Evolutionary conservation across 2,113 vertebrate genomes (phyloP).

Genomic region (Nannobrachium achirus): DNA sequence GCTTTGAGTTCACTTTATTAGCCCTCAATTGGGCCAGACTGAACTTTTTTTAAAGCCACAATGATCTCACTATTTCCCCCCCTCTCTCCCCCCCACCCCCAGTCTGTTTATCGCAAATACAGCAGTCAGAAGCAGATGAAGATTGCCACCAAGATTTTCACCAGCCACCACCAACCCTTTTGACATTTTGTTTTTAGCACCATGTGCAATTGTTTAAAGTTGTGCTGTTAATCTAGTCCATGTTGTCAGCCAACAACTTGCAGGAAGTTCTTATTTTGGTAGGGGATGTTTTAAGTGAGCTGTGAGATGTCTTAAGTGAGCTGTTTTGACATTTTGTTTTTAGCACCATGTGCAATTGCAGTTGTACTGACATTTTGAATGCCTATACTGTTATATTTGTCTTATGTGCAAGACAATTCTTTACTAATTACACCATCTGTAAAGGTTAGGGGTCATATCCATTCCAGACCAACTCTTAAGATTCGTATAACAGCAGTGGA

Average conservation of each 20-base stretch:
- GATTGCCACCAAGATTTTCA: too few relatives aligned
- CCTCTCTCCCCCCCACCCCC: background rate
- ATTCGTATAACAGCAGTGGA: too few relatives aligned
- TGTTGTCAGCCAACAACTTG: too few relatives aligned
- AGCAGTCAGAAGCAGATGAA: conserved; percentile 73
- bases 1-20: too few relatives aligned
- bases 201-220: conserved; percentile 64
- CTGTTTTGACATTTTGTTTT: background rate
- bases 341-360: conserved; percentile 68
- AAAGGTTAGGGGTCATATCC: background rate
- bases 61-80: background rate
- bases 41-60: background rate
- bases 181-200: conserved; percentile 36
- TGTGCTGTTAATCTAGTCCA: too few relatives aligned
- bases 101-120: conserved; percentile 88
- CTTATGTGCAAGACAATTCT: conserved; percentile 50
- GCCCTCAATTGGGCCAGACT: too few relatives aligned
- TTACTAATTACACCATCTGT: background rate
- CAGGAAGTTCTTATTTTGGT: too few relatives aligned
- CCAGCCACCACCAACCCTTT: too few relatives aligned
- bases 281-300: too few relatives aligned
- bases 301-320: too few relatives aligned
- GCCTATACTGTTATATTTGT: conserved; percentile 1
- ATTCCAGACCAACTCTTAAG: background rate
- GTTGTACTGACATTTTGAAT: background rate